A percentile compares a stretch with the other conserved stretches of the same genome.
phyloP scores from a whole-genome alignment of 2,888 invertebrate species.

The Liodrosophila aerea region DNA sequence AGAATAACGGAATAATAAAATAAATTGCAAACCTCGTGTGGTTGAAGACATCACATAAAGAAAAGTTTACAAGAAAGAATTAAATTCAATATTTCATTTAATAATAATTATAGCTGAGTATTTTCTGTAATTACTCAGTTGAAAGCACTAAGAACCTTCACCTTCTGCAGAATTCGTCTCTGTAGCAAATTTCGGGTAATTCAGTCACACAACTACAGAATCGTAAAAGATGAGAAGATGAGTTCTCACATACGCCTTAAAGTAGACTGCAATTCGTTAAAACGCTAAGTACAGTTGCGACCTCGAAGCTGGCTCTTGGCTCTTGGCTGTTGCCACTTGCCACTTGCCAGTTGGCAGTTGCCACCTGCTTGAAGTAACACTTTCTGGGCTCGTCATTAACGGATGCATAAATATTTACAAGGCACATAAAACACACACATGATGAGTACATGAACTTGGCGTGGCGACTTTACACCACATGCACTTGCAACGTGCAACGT shows the following conservation, averaged over 20 bases:
- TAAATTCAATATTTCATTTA: too few species aligned
- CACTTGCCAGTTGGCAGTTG: constrained; percentile 43
- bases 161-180: too few species aligned
- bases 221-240: not conserved
- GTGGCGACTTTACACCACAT: constrained; percentile 2
- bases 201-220: too few species aligned
- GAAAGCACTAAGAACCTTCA: too few species aligned
- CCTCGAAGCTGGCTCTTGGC: constrained; percentile 58
- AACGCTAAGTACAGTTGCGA: constrained; percentile 40
- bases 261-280: constrained; percentile 45
- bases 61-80: too few species aligned
- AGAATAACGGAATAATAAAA: too few species aligned
- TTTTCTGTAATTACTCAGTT: too few species aligned
- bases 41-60: too few species aligned
- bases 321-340: constrained; percentile 27
- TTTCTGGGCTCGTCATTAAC: constrained; percentile 64
- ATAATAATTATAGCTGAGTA: too few species aligned
- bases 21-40: too few species aligned
- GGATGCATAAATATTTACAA: constrained; percentile 77
- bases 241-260: constrained; percentile 12
- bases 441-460: not conserved
- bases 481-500: constrained; percentile 9
- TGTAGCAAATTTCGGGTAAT: too few species aligned
- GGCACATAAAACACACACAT: constrained; percentile 55
- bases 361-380: constrained; percentile 44